Evolutionary conservation across 2,113 vertebrate genomes (phyloP).

Genomic region (Morone chrysops): DNA sequence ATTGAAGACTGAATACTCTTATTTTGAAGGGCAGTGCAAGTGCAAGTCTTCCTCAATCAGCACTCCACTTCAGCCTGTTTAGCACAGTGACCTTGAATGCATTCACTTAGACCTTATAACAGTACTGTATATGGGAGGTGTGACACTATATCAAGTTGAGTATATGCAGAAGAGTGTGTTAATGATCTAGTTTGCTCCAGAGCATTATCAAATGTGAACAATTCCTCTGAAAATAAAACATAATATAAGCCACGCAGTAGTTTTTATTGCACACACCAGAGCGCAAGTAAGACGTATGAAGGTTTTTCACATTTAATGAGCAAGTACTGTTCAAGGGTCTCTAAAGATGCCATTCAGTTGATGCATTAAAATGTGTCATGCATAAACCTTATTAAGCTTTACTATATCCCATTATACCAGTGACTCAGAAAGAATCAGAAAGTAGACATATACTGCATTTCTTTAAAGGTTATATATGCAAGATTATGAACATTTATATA

Average conservation of each 20-base stretch:
- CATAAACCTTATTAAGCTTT: background rate
- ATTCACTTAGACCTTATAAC: background rate
- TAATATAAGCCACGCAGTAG: background rate
- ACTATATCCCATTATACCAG: background rate
- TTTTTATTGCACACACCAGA: background rate
- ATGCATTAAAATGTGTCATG: background rate
- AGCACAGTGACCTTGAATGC: background rate
- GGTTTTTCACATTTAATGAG: constrained; percentile 12
- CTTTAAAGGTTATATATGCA: no score
- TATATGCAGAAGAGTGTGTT: background rate
- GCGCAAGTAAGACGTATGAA: background rate
- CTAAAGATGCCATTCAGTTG: background rate
- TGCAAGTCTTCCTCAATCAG: background rate
- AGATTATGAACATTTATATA: background rate
- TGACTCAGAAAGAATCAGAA: no score
- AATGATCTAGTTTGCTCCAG: background rate
- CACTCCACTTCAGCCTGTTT: background rate
- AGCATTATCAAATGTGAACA: background rate
- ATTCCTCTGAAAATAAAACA: no score
- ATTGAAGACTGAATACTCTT: background rate
- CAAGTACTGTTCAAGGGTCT: background rate
- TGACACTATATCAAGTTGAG: background rate
- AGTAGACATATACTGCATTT: background rate
- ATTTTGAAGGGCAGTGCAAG: constrained; percentile 13
- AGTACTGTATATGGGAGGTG: background rate